phyloP scores from a whole-genome alignment of 1,140 invertebrate species.

The Pseudomyrmex sp. region DNA sequence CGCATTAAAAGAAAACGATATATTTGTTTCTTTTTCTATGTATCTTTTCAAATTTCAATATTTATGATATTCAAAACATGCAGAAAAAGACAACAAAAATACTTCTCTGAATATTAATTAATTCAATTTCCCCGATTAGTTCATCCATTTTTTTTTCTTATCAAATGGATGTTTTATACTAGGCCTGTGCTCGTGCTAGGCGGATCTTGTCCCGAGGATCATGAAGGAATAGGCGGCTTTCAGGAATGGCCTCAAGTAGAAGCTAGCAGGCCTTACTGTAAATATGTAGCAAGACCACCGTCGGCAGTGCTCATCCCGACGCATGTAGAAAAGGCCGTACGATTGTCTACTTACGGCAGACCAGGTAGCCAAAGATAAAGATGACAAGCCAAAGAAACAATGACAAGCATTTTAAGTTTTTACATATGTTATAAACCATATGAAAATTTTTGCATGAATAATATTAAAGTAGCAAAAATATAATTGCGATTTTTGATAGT shows the following conservation, averaged over 20 bases:
- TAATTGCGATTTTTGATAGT: too few species aligned
- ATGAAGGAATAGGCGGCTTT: slow-evolving; percentile 97
- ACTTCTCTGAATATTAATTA: too few species aligned
- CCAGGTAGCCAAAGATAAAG: slow-evolving; percentile 86
- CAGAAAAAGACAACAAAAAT: too few species aligned
- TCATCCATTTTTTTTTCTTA: not conserved
- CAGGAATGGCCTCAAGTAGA: slow-evolving; percentile 98
- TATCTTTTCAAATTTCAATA: too few species aligned
- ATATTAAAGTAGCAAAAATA: too few species aligned
- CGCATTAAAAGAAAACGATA: too few species aligned
- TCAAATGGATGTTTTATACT: not conserved
- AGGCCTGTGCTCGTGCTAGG: slow-evolving; percentile 96
- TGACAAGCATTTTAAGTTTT: too few species aligned
- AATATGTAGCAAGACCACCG: slow-evolving; percentile 96
- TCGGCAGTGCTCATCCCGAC: slow-evolving; percentile 92
- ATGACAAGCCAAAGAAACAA: too few species aligned
- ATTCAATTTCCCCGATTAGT: too few species aligned
- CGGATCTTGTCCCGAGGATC: slow-evolving; percentile 95
- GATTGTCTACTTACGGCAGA: slow-evolving; percentile 93
- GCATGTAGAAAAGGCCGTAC: slow-evolving; percentile 97
- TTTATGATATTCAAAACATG: too few species aligned
- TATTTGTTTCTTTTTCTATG: too few species aligned
- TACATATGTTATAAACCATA: not conserved
- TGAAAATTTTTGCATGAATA: not conserved
- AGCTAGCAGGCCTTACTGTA: slow-evolving; percentile 92